Evolutionary conservation across 2,113 vertebrate species (phyloP), one percentile per base, ranked within the genome.

Genomic region (Maccullochella peelii): DNA sequence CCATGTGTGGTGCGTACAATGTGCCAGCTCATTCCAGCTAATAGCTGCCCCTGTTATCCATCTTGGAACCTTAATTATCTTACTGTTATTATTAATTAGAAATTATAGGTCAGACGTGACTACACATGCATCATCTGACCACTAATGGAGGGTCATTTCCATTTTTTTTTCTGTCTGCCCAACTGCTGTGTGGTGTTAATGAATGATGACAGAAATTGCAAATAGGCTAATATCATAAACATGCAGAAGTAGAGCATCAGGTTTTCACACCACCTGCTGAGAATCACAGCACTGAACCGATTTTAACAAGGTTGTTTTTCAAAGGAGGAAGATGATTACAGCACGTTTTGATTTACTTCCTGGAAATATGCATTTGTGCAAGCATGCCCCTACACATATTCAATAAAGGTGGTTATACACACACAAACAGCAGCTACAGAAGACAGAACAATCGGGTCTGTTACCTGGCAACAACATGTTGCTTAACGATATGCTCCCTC

Each of bases 61-160:
- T 68, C n/a, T 52, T 8, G 16, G 27, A 49, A 42, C 44, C 85
- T 49, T 90, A 69, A 94, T 91, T 82, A 91, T 55, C 50, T 85
- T 47, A 79, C 59, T 72, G 77, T 76, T 21, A 23, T n/a, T n/a
- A n/a, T n/a, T 82, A 88, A 89, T 93, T 76, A 82, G 49, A 27
- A 83, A 86, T 88, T 90, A 78, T 87, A 84, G 88, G 88, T 90
- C 89, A 92, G 85, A 61, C 80, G 33, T 92, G 92, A 87, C 79
- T 58, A 23, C 68, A 65, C 88, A 94, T 90, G 38, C 63, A 89
- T 91, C 49, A 82, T 70, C 36, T 30, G 3, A 36, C 50, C 58
- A 73, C 38, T 55, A 0, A n/a, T n/a, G 8, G 4, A 23, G 20
- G 42, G 42, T 10, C 52, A 73, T 42, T 86, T 88, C n/a, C 76